A percentile compares a stretch with the other conserved stretches of the same genome.
Evolutionary conservation across 2,888 invertebrate genomes (phyloP).

Genomic region (Andrena dorsata): DNA sequence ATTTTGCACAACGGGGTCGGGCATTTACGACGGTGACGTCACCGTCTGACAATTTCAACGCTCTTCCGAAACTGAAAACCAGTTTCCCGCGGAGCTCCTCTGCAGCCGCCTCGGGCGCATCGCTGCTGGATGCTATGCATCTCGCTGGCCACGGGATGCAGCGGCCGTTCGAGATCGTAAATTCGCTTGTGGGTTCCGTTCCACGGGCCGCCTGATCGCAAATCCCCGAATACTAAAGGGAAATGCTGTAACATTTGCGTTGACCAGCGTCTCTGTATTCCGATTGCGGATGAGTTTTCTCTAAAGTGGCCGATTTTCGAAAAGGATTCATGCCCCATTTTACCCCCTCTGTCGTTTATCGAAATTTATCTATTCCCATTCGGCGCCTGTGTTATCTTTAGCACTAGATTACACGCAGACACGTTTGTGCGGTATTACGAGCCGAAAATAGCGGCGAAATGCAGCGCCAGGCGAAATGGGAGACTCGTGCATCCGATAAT

Average conservation of each 20-base stretch:
- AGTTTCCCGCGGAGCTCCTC: slow-evolving; percentile 75
- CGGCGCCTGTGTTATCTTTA: slow-evolving; percentile 33
- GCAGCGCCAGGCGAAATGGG: slow-evolving; percentile 7
- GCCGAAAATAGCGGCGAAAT: slow-evolving; percentile 34
- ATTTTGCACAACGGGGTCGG: slow-evolving; percentile 55
- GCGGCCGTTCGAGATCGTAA: slow-evolving; percentile 40
- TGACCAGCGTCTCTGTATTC: neutral
- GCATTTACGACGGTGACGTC: slow-evolving; percentile 77
- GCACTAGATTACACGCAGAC: slow-evolving; percentile 35
- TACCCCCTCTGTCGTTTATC: neutral
- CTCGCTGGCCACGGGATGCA: slow-evolving; percentile 11
- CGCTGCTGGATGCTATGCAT: slow-evolving; percentile 29
- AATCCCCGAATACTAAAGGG: neutral
- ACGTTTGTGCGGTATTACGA: slow-evolving; percentile 4
- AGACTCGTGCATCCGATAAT: slow-evolving; percentile 17
- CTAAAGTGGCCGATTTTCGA: neutral
- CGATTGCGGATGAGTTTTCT: neutral
- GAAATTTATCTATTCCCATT: slow-evolving; percentile 20
- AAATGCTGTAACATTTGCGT: neutral
- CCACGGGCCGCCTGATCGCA: neutral
- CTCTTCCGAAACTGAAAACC: slow-evolving; percentile 81
- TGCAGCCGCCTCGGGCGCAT: slow-evolving; percentile 58
- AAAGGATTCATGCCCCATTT: neutral
- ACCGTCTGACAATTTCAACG: slow-evolving; percentile 81
- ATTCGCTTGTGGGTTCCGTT: slow-evolving; percentile 53